phyloP scores from a whole-genome alignment of 2,113 vertebrate genomes.

The Cairina moschata region DNA sequence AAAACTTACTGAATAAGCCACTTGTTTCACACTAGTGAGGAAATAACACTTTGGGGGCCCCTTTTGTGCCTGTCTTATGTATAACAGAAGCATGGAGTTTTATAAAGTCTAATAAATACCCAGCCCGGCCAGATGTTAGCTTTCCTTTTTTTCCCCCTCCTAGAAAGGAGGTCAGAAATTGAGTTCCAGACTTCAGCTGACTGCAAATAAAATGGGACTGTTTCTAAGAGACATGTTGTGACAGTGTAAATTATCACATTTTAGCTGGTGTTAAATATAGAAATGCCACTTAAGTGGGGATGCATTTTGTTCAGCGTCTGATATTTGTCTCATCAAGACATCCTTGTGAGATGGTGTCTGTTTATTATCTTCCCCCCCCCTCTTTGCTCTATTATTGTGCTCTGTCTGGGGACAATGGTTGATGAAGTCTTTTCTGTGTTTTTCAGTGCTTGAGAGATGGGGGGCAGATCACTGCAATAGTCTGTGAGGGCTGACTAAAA shows the following conservation, averaged over 20 bases:
- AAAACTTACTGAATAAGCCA: constrained; percentile 76
- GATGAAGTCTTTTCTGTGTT: not conserved
- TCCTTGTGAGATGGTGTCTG: constrained; percentile 5
- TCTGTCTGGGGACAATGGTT: not conserved
- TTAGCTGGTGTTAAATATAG: constrained; percentile 47
- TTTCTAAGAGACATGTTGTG: constrained; percentile 60
- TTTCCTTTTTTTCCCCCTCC: not conserved
- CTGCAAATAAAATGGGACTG: constrained; percentile 48
- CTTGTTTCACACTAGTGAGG: constrained; percentile 73
- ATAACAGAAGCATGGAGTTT: constrained; percentile 66
- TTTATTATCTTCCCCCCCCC: constrained; percentile 25
- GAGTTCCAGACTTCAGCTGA: constrained; percentile 24
- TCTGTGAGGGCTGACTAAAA: not conserved
- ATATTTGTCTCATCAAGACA: constrained; percentile 42
- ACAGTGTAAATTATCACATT: constrained; percentile 59
- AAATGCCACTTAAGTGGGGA: constrained; percentile 53
- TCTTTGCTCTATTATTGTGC: not conserved
- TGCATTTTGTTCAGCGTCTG: not conserved
- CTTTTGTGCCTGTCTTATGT: constrained; percentile 67
- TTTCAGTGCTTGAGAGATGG: not conserved
- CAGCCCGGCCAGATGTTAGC: constrained; percentile 67
- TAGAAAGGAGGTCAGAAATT: constrained; percentile 47
- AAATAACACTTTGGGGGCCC: constrained; percentile 72
- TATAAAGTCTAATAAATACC: constrained; percentile 70
- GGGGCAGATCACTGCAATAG: not conserved